Evolutionary conservation across 2,797 vertebrate species (phyloP).

Genomic region (Tamandua tetradactyla): DNA sequence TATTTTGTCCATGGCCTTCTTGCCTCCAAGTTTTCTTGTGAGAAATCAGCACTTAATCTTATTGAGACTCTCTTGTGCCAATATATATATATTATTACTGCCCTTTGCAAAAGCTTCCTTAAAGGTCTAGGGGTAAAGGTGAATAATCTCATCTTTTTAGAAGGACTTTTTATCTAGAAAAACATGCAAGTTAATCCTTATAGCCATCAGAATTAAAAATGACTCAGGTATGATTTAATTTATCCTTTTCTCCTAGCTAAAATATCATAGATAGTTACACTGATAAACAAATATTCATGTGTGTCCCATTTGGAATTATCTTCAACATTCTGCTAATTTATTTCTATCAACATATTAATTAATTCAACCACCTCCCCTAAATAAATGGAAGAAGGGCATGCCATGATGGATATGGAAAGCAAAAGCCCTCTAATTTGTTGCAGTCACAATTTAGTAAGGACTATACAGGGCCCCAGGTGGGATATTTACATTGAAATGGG

Average conservation of each 20-base stretch:
- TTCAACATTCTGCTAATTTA: neutral
- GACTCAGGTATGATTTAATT: neutral
- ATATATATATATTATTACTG: neutral
- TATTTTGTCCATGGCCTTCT: no score
- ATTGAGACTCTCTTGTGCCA: no score
- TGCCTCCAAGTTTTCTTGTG: no score
- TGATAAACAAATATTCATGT: neutral
- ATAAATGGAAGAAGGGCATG: neutral
- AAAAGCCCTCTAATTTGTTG: neutral
- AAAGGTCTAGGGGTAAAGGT: neutral
- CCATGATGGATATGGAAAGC: fast-evolving
- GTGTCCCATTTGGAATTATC: neutral
- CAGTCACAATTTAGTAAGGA: neutral
- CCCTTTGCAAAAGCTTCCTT: neutral
- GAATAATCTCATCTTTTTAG: neutral
- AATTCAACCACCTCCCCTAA: neutral
- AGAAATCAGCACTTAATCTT: no score
- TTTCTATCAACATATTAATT: neutral
- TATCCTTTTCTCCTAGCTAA: neutral
- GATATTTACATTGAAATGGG: no score
- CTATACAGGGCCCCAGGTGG: neutral
- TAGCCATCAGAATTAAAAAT: neutral
- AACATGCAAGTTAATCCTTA: neutral
- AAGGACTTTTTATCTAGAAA: slow-evolving; percentile 5
- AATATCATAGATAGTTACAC: neutral